Evolutionary conservation across 2,888 invertebrate species (phyloP).

Genomic region (Phaedon cochleariae): DNA sequence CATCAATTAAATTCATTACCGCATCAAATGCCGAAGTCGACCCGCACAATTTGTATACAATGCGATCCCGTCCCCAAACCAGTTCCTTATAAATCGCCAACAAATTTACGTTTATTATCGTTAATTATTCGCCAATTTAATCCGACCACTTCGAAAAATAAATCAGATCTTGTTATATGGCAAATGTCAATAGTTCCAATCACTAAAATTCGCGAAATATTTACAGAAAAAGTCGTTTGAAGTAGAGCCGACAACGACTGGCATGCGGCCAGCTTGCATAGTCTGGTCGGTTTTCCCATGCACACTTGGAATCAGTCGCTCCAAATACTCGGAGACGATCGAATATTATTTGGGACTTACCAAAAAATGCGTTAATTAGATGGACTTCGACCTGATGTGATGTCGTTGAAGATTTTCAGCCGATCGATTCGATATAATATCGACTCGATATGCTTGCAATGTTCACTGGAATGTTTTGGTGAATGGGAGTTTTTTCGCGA

Average conservation of each 20-base stretch:
- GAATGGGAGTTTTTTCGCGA: too few relatives aligned
- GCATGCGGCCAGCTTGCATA: constrained; percentile 43
- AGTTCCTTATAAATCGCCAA: constrained; percentile 36
- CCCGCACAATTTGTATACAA: constrained; percentile 4
- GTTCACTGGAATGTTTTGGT: background rate
- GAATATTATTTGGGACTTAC: constrained; percentile 40
- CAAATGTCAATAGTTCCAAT: constrained; percentile 50
- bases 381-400: constrained; percentile 17
- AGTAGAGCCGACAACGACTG: constrained; percentile 39
- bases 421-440: background rate
- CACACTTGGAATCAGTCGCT: constrained; percentile 41
- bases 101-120: constrained; percentile 45
- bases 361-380: constrained; percentile 40
- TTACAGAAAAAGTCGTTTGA: constrained; percentile 50
- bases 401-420: background rate
- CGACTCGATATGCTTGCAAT: background rate
- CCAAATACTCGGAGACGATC: constrained; percentile 32
- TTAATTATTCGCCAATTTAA: constrained; percentile 44
- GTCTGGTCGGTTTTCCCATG: constrained; percentile 44
- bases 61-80: constrained; percentile 26
- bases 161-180: constrained; percentile 51
- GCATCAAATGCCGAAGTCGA: background rate
- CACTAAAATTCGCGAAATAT: constrained; percentile 49
- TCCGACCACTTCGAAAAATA: constrained; percentile 40
- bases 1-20: constrained; percentile 1